Evolutionary conservation across 1,140 invertebrate genomes (phyloP).

Genomic region (Polypedilum vanderplanki): DNA sequence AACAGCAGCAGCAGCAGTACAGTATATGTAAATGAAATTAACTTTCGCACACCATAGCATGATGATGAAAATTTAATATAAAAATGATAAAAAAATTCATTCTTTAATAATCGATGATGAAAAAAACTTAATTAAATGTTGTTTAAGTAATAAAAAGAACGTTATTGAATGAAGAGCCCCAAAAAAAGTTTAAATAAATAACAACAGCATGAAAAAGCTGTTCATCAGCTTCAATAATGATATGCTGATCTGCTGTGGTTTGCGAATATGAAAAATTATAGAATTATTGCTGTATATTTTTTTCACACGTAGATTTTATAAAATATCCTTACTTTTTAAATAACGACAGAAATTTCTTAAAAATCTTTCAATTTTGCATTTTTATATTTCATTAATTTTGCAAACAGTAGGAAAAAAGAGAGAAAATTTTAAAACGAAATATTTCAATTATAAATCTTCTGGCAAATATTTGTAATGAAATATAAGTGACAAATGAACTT

Average conservation of each 20-base stretch:
- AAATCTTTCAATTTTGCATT: neutral
- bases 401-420: too few relatives aligned
- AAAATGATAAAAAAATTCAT: conserved; percentile 14
- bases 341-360: neutral
- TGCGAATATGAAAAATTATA: neutral
- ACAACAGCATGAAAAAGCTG: neutral
- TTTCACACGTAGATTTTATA: neutral
- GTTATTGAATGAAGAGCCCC: conserved; percentile 16
- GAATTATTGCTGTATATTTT: neutral
- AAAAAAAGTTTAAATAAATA: neutral
- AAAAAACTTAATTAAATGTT: neutral
- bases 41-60: too few relatives aligned
- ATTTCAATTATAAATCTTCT: neutral
- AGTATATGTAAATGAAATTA: too few relatives aligned
- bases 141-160: too few relatives aligned
- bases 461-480: neutral
- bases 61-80: too few relatives aligned
- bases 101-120: neutral
- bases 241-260: too few relatives aligned
- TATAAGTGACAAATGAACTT: neutral
- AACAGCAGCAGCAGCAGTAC: too few relatives aligned
- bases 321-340: too few relatives aligned
- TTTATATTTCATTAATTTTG: neutral
- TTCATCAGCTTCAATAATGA: too few relatives aligned
- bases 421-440: too few relatives aligned